These are phyloP conservation scores for Plemyria rubiginata DNA, from an alignment of 2,888 invertebrate genomes.

Conservation along the genomic window DNA sequence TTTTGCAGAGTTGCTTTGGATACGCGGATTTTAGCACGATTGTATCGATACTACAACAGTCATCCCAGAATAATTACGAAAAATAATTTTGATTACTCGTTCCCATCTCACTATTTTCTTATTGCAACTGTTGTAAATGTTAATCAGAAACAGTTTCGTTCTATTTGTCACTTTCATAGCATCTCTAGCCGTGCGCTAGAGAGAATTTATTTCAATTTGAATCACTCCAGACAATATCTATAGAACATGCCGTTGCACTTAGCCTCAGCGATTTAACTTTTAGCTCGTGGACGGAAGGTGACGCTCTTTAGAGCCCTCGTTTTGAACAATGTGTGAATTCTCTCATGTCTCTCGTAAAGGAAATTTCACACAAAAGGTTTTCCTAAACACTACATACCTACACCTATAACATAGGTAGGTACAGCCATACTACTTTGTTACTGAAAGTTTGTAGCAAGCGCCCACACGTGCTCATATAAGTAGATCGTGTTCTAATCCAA, in stretches of 20 bases:
- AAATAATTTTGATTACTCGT: background rate
- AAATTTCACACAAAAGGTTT: slow-evolving; percentile 9
- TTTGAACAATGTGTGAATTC: slow-evolving; percentile 24
- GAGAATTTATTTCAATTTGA: slow-evolving; percentile 41
- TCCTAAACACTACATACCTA: slow-evolving; percentile 1
- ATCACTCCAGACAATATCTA: slow-evolving; percentile 34
- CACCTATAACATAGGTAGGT: background rate
- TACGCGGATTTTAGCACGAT: no score
- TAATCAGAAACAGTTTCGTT: background rate
- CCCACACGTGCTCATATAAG: background rate
- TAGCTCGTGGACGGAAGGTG: slow-evolving; percentile 20
- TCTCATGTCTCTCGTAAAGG: slow-evolving; percentile 1
- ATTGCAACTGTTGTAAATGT: no score
- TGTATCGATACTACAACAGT: no score
- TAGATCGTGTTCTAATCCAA: background rate
- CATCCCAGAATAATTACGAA: no score
- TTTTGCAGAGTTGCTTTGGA: no score
- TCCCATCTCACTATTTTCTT: no score
- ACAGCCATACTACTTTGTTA: background rate
- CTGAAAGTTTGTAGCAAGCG: background rate
- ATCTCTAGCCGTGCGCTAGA: slow-evolving; percentile 12
- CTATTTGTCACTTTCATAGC: slow-evolving; percentile 3
- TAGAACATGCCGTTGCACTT: slow-evolving; percentile 41
- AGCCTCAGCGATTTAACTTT: slow-evolving; percentile 34
- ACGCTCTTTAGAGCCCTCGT: slow-evolving; percentile 15